Evolutionary conservation across 1,140 invertebrate genomes (phyloP).

Genomic region (Ridgeia piscesae): DNA sequence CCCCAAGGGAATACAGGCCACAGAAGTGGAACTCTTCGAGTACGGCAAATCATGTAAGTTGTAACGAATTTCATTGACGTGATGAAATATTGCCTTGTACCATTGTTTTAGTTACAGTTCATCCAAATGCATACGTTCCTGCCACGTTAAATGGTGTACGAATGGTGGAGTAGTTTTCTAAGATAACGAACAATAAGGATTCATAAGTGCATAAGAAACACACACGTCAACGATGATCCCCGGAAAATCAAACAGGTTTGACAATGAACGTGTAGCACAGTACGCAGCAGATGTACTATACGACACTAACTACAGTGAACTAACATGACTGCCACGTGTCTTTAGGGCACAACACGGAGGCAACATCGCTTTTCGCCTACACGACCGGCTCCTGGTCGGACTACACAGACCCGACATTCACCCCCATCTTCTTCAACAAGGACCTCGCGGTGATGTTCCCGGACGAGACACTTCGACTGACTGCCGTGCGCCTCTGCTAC

Average conservation of each 20-base stretch:
- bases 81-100: no score
- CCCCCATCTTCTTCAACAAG: neutral
- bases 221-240: neutral
- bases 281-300: neutral
- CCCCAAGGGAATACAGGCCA: neutral
- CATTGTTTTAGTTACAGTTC: neutral
- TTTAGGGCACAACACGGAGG: neutral
- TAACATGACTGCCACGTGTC: neutral
- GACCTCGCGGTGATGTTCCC: conserved; percentile 17
- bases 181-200: neutral
- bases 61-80: neutral
- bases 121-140: neutral
- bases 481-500: neutral
- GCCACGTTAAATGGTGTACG: neutral
- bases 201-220: neutral
- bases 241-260: no score
- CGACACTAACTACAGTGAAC: neutral
- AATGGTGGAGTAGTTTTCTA: neutral
- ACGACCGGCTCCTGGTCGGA: neutral
- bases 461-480: neutral
- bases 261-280: neutral
- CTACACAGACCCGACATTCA: conserved; percentile 2
- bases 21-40: conserved; percentile 12
- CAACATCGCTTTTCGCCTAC: conserved; percentile 12
- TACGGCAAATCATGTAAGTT: conserved; percentile 15